Base-by-base conservation (phyloP, 1,140 invertebrate species). In the Diuraphis noxia region DNA sequence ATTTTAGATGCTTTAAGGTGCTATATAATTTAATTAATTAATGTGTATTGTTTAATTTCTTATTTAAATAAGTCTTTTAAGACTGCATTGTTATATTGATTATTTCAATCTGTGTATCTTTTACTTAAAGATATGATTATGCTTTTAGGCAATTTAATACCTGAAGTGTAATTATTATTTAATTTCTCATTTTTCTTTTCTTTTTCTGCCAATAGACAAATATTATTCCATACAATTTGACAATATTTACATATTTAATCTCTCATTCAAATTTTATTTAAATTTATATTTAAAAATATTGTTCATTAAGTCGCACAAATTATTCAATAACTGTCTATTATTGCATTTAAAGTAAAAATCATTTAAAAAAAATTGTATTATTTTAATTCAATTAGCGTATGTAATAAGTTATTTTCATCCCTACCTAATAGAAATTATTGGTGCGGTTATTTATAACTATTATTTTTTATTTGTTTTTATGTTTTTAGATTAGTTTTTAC, bases 1-100 rank as follows among this genome's bases (percentile, higher is more conserved):
- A 49, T 81, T 91, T 49, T 52, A 91, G 77, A 82, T 52, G 77
- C 89, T 49, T 91, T 52, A 91, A 81, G 89, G 89, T 91, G 89
- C 89, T 91, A 91, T 82, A 81, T 91, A 91, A 91, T 91, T 89
- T 43, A 89, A 43, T 79, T 41, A 79, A 43, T 89, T 89, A 41
- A 36, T 52, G 41, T 52, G 21, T 41, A 23, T 81, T 79, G 34
- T 79, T 79, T 79, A 21, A 23, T 36, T 79, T 77, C 21, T 86
- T 38, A 52, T 86, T 86, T 86, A 86, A 86, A 86, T 36, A 36
- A 40, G 41, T 34, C 86, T 56, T 63, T 40, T 63, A 17, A 63
- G 49, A 88, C 86, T 88, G 49, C 23, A 40, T 63, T 7, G 23
- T 63, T n/a, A n/a, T n/a, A 8, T 40, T 89, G 88, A 52, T 49